Evolutionary conservation across 2,888 invertebrate genomes (phyloP).

Genomic region (Acronicta leporina): DNA sequence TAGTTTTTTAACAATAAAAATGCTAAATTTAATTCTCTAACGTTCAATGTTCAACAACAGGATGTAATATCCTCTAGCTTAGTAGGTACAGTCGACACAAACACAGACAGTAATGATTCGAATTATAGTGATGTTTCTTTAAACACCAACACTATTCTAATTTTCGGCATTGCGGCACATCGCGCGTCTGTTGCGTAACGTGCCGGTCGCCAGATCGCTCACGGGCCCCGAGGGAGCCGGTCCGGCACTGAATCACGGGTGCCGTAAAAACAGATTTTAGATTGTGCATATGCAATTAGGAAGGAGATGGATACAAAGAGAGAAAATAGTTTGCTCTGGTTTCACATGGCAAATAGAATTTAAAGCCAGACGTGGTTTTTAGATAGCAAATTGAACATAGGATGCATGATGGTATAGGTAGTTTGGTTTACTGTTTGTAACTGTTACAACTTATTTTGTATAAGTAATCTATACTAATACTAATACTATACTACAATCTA

Average conservation of each 20-base stretch:
- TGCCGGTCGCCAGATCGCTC: conserved; percentile 22
- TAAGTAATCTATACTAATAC: no score
- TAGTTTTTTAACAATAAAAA: no score
- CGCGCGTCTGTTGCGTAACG: conserved; percentile 19
- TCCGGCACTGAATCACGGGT: conserved; percentile 8
- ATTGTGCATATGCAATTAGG: conserved; percentile 13
- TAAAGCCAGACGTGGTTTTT: conserved; percentile 6
- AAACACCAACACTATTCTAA: conserved; percentile 27
- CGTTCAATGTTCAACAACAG: no score
- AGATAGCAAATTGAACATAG: neutral
- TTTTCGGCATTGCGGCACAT: conserved; percentile 49
- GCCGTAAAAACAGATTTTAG: conserved; percentile 13
- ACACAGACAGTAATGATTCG: conserved; percentile 36
- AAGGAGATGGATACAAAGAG: neutral
- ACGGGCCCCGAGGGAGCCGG: conserved; percentile 11
- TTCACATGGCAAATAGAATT: neutral
- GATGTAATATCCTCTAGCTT: no score
- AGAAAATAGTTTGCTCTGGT: neutral
- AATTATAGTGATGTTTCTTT: conserved; percentile 36
- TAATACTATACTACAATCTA: no score
- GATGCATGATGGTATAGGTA: neutral
- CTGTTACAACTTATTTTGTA: no score
- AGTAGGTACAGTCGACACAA: conserved; percentile 39
- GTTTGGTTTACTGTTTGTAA: neutral
- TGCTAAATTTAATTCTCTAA: no score